phyloP scores from a whole-genome alignment of 2,113 vertebrate species.

The Dicerorhinus sumatrensis region DNA sequence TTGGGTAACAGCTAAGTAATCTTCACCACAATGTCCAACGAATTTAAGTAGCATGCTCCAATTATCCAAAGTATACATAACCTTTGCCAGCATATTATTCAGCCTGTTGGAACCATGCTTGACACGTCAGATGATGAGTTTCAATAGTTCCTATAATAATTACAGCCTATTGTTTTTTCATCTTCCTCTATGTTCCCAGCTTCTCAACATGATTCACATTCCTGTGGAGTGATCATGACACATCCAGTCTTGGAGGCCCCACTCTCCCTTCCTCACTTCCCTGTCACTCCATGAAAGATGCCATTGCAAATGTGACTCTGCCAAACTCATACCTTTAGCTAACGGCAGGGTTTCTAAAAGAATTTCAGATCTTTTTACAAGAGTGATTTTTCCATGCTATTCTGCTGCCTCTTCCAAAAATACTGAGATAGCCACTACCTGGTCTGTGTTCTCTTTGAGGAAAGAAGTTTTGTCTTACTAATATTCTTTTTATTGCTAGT shows the following conservation, averaged over 20 bases:
- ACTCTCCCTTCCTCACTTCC: not conserved
- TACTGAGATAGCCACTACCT: not conserved
- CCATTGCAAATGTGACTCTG: not conserved
- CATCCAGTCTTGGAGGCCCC: not conserved
- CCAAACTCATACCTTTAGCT: not conserved
- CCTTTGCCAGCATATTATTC: slow-evolving; percentile 29
- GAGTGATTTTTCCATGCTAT: not conserved
- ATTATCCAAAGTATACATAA: not conserved
- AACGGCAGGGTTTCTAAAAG: not conserved
- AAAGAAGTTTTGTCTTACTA: not conserved
- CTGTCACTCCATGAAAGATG: not conserved
- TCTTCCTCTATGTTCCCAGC: not conserved
- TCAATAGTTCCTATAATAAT: not conserved
- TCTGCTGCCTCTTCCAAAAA: not conserved
- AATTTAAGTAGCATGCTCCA: not conserved
- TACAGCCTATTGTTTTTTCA: not conserved
- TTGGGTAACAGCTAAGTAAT: slow-evolving; percentile 2
- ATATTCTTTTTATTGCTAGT: not conserved
- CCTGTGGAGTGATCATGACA: not conserved
- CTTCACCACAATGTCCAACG: not conserved
- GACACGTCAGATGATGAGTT: not conserved
- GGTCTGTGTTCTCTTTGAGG: not conserved
- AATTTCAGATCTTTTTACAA: not conserved
- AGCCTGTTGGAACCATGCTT: not conserved
- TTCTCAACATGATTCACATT: not conserved